Evolutionary conservation across 2,797 vertebrate species (phyloP).

Genomic region (Gadopsis marmoratus): DNA sequence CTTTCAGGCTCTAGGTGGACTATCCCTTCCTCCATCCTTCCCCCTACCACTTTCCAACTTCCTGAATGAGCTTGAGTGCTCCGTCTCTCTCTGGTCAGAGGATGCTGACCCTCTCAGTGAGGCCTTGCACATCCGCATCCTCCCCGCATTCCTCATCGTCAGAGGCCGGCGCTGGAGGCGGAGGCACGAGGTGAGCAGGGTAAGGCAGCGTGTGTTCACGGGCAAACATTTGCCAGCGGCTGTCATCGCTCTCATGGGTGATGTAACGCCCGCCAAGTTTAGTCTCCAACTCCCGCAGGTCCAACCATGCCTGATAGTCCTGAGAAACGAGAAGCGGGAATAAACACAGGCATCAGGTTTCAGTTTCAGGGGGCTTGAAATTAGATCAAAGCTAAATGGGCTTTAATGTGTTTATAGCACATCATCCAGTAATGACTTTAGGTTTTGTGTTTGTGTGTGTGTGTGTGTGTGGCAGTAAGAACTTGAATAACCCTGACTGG

Average conservation of each 20-base stretch:
- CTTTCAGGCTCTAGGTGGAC: constrained; percentile 13
- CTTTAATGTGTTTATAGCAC: constrained; percentile 35
- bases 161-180: constrained; percentile 65
- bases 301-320: constrained; percentile 93
- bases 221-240: constrained; percentile 90
- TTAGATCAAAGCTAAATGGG: constrained; percentile 33
- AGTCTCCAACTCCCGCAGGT: constrained; percentile 90
- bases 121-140: constrained; percentile 88
- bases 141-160: constrained; percentile 80
- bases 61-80: constrained; percentile 25
- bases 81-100: constrained; percentile 78
- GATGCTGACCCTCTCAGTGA: constrained; percentile 92
- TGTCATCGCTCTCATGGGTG: constrained; percentile 92
- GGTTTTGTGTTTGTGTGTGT: background rate
- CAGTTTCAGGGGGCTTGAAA: constrained; percentile 38
- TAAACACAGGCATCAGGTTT: constrained; percentile 33
- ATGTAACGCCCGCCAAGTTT: constrained; percentile 91
- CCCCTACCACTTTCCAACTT: constrained; percentile 1
- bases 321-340: constrained; percentile 54
- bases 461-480: constrained; percentile 11
- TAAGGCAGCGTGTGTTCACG: constrained; percentile 84
- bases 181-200: constrained; percentile 82
- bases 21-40: background rate
- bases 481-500: constrained; percentile 17
- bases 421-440: constrained; percentile 40